A percentile compares a stretch with the other conserved stretches of the same genome.
Evolutionary conservation across 1,140 invertebrate genomes (phyloP).

Genomic region (Bombus terrestris): DNA sequence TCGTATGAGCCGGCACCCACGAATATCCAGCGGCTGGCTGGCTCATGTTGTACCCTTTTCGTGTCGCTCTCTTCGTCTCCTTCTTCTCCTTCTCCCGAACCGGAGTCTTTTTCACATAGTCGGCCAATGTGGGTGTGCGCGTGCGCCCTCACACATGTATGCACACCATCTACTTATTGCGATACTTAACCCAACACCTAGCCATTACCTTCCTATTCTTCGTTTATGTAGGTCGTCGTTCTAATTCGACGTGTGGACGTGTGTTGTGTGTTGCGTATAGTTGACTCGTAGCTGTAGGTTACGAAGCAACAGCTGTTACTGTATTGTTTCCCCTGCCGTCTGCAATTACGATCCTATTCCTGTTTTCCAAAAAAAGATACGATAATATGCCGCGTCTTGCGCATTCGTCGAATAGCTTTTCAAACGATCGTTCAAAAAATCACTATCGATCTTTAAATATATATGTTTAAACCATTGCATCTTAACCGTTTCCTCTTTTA

Average conservation of each 20-base stretch:
- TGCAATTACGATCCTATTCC: slow-evolving; percentile 37
- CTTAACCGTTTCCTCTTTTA: no score
- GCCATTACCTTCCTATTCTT: slow-evolving; percentile 64
- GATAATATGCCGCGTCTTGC: neutral
- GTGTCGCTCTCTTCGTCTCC: slow-evolving; percentile 30
- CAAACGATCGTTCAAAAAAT: neutral
- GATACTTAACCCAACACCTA: slow-evolving; percentile 59
- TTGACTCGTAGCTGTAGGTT: slow-evolving; percentile 40
- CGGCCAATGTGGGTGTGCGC: slow-evolving; percentile 18
- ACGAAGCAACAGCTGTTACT: slow-evolving; percentile 69
- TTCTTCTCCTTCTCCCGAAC: slow-evolving; percentile 23
- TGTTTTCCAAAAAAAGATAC: neutral
- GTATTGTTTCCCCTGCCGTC: slow-evolving; percentile 56
- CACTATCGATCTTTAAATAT: neutral
- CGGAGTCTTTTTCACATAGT: slow-evolving; percentile 30
- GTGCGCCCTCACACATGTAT: slow-evolving; percentile 28
- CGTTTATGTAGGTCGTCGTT: slow-evolving; percentile 67
- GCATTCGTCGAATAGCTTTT: neutral
- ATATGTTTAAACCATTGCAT: neutral
- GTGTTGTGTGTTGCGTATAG: slow-evolving; percentile 22
- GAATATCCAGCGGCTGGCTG: slow-evolving; percentile 56
- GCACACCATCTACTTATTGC: slow-evolving; percentile 45
- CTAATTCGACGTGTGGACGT: slow-evolving; percentile 58
- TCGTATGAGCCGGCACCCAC: slow-evolving; percentile 66
- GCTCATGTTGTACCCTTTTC: slow-evolving; percentile 61